Percentiles rank a stretch among this genome's conserved stretches.
Conservation (phyloP, 2,888 invertebrate genomes). For the Eueremaeus valkanovi region DNA sequence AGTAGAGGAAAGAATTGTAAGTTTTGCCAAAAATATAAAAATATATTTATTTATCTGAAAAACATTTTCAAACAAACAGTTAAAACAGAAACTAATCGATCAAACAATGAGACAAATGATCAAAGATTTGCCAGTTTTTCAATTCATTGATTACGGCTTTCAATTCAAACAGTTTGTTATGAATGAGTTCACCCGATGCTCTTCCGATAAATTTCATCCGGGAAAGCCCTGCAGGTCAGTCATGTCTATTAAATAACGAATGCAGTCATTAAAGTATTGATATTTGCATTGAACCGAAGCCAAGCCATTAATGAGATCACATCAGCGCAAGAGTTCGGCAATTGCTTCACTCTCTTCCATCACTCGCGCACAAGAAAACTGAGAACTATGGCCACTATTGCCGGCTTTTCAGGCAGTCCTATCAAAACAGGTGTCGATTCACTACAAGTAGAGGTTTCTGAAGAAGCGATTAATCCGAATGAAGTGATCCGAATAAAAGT, state of each 20-base stretch:
- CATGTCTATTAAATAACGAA: neutral
- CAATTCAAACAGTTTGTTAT: slow-evolving; percentile 20
- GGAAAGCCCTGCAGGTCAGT: slow-evolving; percentile 24
- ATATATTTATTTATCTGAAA: neutral
- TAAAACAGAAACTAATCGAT: too few species aligned
- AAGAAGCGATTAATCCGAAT: slow-evolving; percentile 39
- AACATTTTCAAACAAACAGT: neutral
- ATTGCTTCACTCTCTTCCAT: slow-evolving; percentile 41
- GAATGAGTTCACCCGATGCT: slow-evolving; percentile 21
- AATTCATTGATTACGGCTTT: slow-evolving; percentile 34
- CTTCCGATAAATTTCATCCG: slow-evolving; percentile 29
- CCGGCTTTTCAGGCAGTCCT: slow-evolving; percentile 23
- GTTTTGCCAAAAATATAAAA: too few species aligned
- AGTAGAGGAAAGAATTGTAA: too few species aligned
- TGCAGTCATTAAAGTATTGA: neutral
- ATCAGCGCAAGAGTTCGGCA: slow-evolving; percentile 33
- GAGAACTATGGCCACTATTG: slow-evolving; percentile 28
- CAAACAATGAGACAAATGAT: slow-evolving; percentile 22
- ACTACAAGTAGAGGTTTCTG: slow-evolving; percentile 25
- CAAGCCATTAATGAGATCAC: slow-evolving; percentile 17
- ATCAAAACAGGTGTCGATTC: slow-evolving; percentile 32
- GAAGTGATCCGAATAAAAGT: slow-evolving; percentile 35
- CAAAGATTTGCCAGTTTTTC: slow-evolving; percentile 15
- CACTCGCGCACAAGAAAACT: slow-evolving; percentile 17
- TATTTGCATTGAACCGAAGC: neutral